Conservation (phyloP, 2,888 invertebrate species). For the Glyphotaelius pellucidus region DNA sequence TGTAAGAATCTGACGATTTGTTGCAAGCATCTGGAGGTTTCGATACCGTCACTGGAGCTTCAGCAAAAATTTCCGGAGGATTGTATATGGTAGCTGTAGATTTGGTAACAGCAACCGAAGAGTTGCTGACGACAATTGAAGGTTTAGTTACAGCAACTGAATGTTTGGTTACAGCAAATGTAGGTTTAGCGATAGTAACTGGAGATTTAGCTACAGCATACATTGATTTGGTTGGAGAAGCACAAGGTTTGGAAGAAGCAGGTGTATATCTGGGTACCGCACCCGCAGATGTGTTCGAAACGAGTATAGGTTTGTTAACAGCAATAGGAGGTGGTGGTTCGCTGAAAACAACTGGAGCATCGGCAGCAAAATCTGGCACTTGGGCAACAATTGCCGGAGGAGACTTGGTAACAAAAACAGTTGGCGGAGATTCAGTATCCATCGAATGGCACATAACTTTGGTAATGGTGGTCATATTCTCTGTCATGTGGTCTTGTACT, state of each 20-base stretch:
- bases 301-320: not conserved
- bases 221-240: too few species aligned
- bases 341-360: not conserved
- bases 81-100: too few species aligned
- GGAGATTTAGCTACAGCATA: not conserved
- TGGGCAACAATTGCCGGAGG: not conserved
- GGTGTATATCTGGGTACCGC: not conserved
- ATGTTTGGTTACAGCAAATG: not conserved
- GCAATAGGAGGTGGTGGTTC: not conserved
- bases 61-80: not conserved
- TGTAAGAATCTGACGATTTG: not conserved
- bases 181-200: not conserved
- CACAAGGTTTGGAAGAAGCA: not conserved
- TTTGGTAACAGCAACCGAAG: too few species aligned
- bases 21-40: not conserved
- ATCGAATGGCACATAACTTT: constrained; percentile 14
- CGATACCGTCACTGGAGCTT: not conserved
- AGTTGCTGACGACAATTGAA: not conserved
- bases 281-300: not conserved
- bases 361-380: not conserved
- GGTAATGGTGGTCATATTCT: constrained; percentile 23
- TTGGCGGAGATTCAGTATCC: not conserved
- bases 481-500: constrained; percentile 13
- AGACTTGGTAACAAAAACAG: not conserved
- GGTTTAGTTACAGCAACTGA: not conserved